phyloP scores from a whole-genome alignment of 2,113 vertebrate species.

The Globicephala melas region DNA sequence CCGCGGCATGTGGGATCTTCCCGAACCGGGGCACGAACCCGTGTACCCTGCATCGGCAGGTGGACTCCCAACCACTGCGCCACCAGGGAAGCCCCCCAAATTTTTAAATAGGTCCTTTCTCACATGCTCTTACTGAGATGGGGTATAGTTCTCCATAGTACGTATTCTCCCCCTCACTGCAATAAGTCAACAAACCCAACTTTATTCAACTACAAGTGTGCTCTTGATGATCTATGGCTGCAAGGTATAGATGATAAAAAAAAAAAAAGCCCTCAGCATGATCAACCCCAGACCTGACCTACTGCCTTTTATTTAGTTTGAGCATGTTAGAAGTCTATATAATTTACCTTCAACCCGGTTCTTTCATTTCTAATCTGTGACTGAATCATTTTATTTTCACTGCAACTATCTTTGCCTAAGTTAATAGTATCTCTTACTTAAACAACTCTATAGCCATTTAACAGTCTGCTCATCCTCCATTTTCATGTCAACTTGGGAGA shows the following conservation, averaged over 20 bases:
- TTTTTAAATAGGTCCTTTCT: not conserved
- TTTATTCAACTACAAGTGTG: not conserved
- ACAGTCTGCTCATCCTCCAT: not conserved
- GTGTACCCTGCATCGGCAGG: too few relatives aligned
- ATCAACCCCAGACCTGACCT: not conserved
- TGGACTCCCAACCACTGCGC: too few relatives aligned
- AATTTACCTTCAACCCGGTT: not conserved
- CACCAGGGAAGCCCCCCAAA: not conserved
- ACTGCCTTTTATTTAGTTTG: not conserved
- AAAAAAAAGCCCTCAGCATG: not conserved
- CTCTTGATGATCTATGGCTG: not conserved
- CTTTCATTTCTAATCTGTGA: not conserved
- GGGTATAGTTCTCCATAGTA: not conserved
- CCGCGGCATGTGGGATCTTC: accelerated
- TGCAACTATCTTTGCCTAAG: not conserved
- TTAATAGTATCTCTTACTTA: not conserved
- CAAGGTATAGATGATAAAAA: not conserved
- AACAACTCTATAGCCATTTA: not conserved
- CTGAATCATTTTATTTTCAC: not conserved
- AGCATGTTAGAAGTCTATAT: not conserved
- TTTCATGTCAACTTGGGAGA: not conserved
- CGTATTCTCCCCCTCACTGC: not conserved
- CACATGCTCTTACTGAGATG: not conserved
- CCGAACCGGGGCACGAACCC: too few relatives aligned
- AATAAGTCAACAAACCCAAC: not conserved